Conservation (phyloP, 2,888 invertebrate genomes). For the Falcaria lacertinaria region DNA sequence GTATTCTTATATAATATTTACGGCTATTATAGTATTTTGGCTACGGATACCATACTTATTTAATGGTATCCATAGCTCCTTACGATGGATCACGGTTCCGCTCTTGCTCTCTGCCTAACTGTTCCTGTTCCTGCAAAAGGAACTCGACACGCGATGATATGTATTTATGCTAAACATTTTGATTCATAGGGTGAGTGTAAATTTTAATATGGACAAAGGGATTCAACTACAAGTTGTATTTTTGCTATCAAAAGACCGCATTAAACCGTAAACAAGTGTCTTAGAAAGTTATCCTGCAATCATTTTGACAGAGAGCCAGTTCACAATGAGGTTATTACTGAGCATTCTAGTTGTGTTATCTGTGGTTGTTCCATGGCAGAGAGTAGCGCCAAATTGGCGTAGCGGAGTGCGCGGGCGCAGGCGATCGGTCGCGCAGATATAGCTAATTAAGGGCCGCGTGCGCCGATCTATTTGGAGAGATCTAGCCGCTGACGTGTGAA, state of each 20-base stretch:
- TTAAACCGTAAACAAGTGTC: not conserved
- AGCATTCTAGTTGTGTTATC: constrained; percentile 69
- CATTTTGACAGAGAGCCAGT: constrained; percentile 55
- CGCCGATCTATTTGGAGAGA: constrained; percentile 77
- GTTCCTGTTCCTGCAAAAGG: too few species aligned
- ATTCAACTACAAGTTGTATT: too few species aligned
- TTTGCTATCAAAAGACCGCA: not conserved
- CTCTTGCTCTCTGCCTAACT: too few species aligned
- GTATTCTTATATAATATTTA: too few species aligned
- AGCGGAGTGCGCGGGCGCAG: constrained; percentile 67
- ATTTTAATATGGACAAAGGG: too few species aligned
- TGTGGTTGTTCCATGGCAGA: constrained; percentile 57
- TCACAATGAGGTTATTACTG: constrained; percentile 78
- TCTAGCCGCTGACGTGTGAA: constrained; percentile 78
- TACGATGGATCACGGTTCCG: too few species aligned
- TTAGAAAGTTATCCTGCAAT: constrained; percentile 44
- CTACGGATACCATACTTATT: too few species aligned
- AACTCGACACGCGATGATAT: too few species aligned
- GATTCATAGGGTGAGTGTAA: too few species aligned
- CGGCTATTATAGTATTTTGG: too few species aligned
- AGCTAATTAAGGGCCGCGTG: constrained; percentile 75
- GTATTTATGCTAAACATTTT: too few species aligned
- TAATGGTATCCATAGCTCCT: too few species aligned
- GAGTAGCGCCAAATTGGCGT: constrained; percentile 76
- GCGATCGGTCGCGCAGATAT: constrained; percentile 67